A percentile compares a stretch with the other conserved stretches of the same genome.
Conservation (phyloP, 2,113 vertebrate species). For the Perca schrenkii region DNA sequence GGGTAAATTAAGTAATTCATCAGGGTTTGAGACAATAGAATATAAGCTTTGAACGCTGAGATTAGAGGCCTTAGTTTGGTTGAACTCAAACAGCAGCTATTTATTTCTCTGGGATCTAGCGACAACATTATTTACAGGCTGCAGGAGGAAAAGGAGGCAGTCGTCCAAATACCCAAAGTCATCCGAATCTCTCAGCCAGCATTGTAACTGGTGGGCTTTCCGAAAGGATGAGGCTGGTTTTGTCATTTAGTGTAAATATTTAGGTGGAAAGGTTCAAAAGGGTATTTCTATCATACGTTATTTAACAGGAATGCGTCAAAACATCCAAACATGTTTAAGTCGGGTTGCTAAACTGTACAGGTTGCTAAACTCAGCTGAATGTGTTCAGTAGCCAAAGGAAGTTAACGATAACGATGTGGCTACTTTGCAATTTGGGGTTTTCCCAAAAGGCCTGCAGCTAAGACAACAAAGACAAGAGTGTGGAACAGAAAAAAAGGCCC, state of each 20-base stretch:
- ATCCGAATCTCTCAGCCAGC: conserved; percentile 40
- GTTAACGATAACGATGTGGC: conserved; percentile 2
- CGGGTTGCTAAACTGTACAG: too few species aligned
- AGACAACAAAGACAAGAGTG: conserved; percentile 11
- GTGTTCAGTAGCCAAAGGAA: not conserved
- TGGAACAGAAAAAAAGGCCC: not conserved
- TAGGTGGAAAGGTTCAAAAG: not conserved
- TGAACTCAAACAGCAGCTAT: conserved; percentile 33
- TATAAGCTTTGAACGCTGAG: conserved; percentile 10
- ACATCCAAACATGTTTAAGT: accelerated
- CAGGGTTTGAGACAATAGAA: not conserved
- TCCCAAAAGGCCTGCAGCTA: conserved; percentile 20
- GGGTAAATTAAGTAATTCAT: not conserved
- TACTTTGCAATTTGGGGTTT: not conserved
- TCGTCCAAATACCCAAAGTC: conserved; percentile 47
- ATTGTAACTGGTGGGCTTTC: conserved; percentile 18
- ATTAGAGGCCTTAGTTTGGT: conserved; percentile 28
- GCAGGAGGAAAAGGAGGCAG: conserved; percentile 34
- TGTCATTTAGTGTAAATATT: conserved; percentile 18
- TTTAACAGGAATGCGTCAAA: not conserved
- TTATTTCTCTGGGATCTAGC: conserved; percentile 41
- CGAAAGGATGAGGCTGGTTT: conserved; percentile 1
- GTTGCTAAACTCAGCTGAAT: not conserved
- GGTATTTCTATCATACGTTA: not conserved
- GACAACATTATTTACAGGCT: conserved; percentile 56